Conservation (phyloP, 2,113 vertebrate species). For the Cairina moschata region DNA sequence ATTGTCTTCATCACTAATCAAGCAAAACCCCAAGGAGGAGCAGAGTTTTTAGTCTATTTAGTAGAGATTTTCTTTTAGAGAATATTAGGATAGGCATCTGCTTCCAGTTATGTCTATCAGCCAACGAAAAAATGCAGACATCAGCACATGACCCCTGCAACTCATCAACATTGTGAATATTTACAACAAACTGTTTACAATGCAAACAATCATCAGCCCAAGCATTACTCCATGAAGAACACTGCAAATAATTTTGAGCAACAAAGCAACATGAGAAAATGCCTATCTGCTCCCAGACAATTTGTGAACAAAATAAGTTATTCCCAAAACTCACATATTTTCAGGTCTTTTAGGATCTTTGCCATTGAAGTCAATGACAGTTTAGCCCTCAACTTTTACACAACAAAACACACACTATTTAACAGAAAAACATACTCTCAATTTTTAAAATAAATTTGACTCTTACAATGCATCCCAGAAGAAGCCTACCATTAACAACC, state of each 20-base stretch:
- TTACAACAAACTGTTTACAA: slow-evolving; percentile 64
- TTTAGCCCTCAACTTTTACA: slow-evolving; percentile 34
- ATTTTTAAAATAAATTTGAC: not conserved
- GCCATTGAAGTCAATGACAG: slow-evolving; percentile 42
- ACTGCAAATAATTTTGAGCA: slow-evolving; percentile 57
- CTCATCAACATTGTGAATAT: slow-evolving; percentile 60
- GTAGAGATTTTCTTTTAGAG: slow-evolving; percentile 23
- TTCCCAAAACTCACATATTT: slow-evolving; percentile 54
- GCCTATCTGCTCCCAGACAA: slow-evolving; percentile 53
- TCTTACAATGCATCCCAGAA: not conserved
- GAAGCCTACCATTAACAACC: not conserved
- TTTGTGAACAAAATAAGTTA: slow-evolving; percentile 58
- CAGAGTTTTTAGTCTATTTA: slow-evolving; percentile 1
- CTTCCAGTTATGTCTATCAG: slow-evolving; percentile 37
- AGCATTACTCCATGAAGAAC: slow-evolving; percentile 58
- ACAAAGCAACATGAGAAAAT: slow-evolving; percentile 59
- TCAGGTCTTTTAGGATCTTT: slow-evolving; percentile 54
- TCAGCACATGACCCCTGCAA: slow-evolving; percentile 38
- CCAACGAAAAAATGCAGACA: slow-evolving; percentile 31
- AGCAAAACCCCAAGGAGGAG: slow-evolving; percentile 24
- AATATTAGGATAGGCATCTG: slow-evolving; percentile 54
- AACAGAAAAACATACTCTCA: not conserved
- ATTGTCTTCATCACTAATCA: not conserved
- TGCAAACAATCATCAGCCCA: slow-evolving; percentile 61
- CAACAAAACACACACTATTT: not conserved